Evolutionary conservation across 2,797 vertebrate genomes (phyloP).

Genomic region (Sandelia bainsii): DNA sequence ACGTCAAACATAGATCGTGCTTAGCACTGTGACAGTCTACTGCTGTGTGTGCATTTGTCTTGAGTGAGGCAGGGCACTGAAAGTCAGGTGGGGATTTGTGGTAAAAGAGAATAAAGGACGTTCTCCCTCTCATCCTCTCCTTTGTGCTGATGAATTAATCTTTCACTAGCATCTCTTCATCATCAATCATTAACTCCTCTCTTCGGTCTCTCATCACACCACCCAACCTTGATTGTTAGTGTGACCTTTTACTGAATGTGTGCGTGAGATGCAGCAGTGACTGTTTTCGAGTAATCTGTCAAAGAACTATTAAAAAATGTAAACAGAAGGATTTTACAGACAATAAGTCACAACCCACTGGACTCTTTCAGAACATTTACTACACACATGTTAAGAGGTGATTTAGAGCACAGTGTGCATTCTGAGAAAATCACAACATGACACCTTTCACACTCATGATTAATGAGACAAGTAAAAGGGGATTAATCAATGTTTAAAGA

Average conservation of each 20-base stretch:
- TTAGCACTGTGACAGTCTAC: background rate
- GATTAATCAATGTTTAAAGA: background rate
- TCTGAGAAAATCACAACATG: constrained; percentile 1
- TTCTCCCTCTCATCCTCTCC: constrained; percentile 35
- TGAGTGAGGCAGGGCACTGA: background rate
- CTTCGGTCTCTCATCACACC: constrained; percentile 52
- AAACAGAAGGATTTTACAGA: background rate
- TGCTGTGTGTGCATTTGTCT: background rate
- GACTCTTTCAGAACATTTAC: background rate
- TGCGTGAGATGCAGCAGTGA: constrained; percentile 21
- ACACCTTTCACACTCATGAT: background rate
- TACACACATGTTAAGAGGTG: background rate
- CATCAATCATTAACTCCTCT: constrained; percentile 88
- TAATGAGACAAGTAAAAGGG: background rate
- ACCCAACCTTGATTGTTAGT: constrained; percentile 67
- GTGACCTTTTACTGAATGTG: constrained; percentile 74
- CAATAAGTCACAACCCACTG: background rate
- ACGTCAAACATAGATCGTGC: background rate
- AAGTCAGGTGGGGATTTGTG: constrained; percentile 36
- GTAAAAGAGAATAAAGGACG: constrained; percentile 31
- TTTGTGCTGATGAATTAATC: constrained; percentile 81
- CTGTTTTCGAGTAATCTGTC: background rate
- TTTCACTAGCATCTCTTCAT: constrained; percentile 84
- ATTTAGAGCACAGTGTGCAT: background rate
- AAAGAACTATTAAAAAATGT: constrained; percentile 12